Base-by-base conservation (phyloP, 1,140 invertebrate genomes). In the Brachionus angularis region DNA sequence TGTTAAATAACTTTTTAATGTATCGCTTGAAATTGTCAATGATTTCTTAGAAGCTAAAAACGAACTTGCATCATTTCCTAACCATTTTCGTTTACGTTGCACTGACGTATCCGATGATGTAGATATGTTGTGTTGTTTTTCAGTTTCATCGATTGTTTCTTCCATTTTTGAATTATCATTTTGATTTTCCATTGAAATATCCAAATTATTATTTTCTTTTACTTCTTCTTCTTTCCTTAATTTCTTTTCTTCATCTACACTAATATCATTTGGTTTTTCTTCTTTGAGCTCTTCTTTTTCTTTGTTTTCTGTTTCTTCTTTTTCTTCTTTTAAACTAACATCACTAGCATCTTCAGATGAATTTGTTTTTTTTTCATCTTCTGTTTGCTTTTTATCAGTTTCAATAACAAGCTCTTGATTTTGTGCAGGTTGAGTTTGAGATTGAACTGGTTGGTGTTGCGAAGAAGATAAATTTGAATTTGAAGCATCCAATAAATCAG, bases 31-130 rank as follows among this genome's bases (percentile, higher is more conserved):
- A 12, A 67, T 67, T 1, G 39, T 46, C 2, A 47, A 42, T 21
- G 42, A 31, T 67, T 46, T 67, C 36, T 50, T 50, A 33, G 62
- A 47, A 25, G 62, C 36, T 39, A 58, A 21, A 39, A 39, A 58
- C 25, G 61, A 64, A 27, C 39, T 64, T 31, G 27, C 29, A 18
- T 67, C 62, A 12, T 67, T 34, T 0, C 27, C 29, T 7, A 67
- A 8, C 62, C 62, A 67, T 67, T 67, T 67, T 5, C 62, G 25
- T 31, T 67, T 67, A 4, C 62, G 62, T 47, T 39, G 18, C 4
- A 36, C n/a, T n/a, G n/a, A n/a, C n/a, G n/a, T n/a, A n/a, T n/a
- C n/a, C n/a, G n/a, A n/a, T n/a, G n/a, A n/a, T n/a, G n/a, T n/a
- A n/a, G n/a, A n/a, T 12, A 31, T 23, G 21, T 29, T 39, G 25